These are phyloP conservation scores for Crocidura indochinensis DNA, from an alignment of 2,797 vertebrate species.

Conservation along the genomic window DNA sequence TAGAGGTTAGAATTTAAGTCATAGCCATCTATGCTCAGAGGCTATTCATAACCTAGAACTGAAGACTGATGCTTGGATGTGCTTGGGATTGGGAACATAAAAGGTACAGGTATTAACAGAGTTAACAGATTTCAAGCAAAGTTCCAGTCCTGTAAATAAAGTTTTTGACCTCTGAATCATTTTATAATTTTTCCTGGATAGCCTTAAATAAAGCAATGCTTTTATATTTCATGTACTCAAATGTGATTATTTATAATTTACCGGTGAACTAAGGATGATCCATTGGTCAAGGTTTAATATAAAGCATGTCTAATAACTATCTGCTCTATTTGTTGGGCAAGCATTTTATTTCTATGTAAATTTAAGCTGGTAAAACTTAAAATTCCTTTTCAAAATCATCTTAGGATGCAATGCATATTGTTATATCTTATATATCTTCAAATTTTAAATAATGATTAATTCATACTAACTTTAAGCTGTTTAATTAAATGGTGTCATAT, in stretches of 20 bases:
- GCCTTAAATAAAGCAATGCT: neutral
- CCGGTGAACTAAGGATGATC: neutral
- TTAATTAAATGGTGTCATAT: neutral
- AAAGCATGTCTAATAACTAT: neutral
- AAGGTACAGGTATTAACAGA: no score
- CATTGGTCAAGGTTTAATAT: neutral
- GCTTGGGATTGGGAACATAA: no score
- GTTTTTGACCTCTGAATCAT: neutral
- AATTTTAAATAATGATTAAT: conserved; percentile 23
- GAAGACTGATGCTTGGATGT: no score
- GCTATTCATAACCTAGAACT: no score
- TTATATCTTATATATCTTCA: neutral
- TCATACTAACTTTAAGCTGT: neutral
- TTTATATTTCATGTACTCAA: no score
- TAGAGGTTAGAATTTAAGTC: no score
- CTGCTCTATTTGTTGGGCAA: neutral
- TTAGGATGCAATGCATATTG: neutral
- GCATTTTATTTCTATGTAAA: no score
- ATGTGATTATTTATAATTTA: neutral
- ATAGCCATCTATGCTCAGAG: no score
- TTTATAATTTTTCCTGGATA: neutral
- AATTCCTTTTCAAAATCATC: conserved; percentile 31
- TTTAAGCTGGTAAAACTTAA: neutral
- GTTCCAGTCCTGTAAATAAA: no score
- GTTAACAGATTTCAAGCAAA: no score